These are phyloP conservation scores for Psilopsiagon aymara DNA, from an alignment of 2,113 vertebrate genomes.

Conservation along the genomic window DNA sequence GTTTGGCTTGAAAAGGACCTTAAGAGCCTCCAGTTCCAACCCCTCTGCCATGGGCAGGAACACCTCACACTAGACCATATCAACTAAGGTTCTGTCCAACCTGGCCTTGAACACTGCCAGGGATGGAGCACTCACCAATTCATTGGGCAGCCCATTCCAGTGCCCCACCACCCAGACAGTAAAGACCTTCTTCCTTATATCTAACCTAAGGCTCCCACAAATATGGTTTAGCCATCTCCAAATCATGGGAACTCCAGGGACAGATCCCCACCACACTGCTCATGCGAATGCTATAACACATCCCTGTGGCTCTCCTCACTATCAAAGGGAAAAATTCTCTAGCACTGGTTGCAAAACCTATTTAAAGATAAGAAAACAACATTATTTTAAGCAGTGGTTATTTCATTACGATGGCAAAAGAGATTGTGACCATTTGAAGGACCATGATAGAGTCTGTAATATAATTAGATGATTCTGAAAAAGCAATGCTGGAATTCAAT, in stretches of 20 bases:
- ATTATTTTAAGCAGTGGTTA: background rate
- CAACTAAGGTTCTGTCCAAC: background rate
- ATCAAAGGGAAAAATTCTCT: background rate
- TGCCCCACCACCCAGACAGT: background rate
- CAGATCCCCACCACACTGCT: background rate
- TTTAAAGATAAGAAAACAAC: background rate
- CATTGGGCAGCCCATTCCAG: background rate
- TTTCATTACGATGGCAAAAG: constrained; percentile 13
- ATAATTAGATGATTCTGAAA: constrained; percentile 51
- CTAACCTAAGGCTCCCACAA: background rate
- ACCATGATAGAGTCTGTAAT: background rate
- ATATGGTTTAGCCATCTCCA: background rate
- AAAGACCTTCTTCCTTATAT: background rate
- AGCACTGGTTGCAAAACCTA: background rate
- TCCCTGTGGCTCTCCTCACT: fast-evolving
- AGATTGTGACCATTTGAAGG: constrained; percentile 31
- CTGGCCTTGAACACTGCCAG: background rate
- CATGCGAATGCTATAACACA: background rate
- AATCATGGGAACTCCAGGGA: background rate
- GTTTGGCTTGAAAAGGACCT: background rate
- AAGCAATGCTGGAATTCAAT: constrained; percentile 57
- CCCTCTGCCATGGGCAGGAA: background rate
- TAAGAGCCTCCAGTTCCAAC: background rate
- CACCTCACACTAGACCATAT: background rate
- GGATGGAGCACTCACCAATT: background rate